phyloP scores from a whole-genome alignment of 1,140 invertebrate genomes.

The Dendrolimus kikuchii region DNA sequence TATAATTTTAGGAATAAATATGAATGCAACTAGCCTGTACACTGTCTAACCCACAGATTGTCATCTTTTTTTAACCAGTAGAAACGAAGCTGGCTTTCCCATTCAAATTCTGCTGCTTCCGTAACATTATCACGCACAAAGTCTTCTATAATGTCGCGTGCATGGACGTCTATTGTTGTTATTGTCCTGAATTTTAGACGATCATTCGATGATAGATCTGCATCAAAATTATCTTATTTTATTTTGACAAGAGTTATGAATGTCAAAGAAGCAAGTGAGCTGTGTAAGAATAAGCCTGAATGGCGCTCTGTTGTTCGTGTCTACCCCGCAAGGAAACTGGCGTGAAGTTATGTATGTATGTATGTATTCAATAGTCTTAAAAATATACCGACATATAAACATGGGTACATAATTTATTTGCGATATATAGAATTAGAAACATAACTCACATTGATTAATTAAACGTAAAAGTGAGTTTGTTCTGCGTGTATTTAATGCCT shows the following conservation, averaged over 20 bases:
- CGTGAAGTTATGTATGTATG: too few relatives aligned
- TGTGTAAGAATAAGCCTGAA: too few relatives aligned
- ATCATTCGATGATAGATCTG: slow-evolving; percentile 83
- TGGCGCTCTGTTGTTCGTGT: too few relatives aligned
- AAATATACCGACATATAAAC: not conserved
- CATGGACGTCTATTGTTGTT: slow-evolving; percentile 92
- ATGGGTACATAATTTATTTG: not conserved
- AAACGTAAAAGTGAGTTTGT: too few relatives aligned
- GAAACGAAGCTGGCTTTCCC: slow-evolving; percentile 93
- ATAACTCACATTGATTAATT: too few relatives aligned
- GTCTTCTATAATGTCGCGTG: slow-evolving; percentile 88
- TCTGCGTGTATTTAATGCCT: too few relatives aligned
- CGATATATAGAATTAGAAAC: too few relatives aligned
- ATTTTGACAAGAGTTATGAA: too few relatives aligned
- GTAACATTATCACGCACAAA: slow-evolving; percentile 91
- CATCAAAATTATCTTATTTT: slow-evolving; percentile 3
- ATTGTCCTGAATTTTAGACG: slow-evolving; percentile 90
- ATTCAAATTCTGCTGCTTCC: slow-evolving; percentile 88
- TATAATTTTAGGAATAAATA: not conserved
- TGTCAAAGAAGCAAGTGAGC: too few relatives aligned
- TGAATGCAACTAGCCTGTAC: slow-evolving; percentile 74
- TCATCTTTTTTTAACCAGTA: slow-evolving; percentile 91
- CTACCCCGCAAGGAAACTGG: too few relatives aligned
- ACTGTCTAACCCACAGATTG: slow-evolving; percentile 87
- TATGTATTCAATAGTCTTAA: not conserved